Conservation (phyloP, 2,888 invertebrate genomes). For the Thymelicus sylvestris region DNA sequence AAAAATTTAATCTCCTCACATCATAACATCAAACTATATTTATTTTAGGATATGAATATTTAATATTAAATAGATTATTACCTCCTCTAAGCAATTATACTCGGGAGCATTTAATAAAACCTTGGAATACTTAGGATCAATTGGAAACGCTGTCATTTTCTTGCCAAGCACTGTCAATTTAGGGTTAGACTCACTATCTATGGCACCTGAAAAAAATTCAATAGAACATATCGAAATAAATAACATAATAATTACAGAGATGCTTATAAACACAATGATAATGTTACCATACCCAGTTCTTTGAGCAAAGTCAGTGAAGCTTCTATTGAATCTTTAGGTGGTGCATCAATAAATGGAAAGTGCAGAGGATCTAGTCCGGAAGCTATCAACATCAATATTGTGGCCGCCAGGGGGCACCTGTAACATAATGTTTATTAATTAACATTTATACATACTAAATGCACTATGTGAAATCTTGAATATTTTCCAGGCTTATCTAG, state of each 20-base stretch:
- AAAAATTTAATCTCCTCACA: background rate
- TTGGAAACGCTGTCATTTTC: slow-evolving; percentile 95
- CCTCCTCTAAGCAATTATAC: slow-evolving; percentile 91
- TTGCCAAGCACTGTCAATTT: slow-evolving; percentile 91
- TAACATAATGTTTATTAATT: background rate
- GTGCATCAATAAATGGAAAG: slow-evolving; percentile 96
- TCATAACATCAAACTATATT: too few species aligned
- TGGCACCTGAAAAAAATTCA: slow-evolving; percentile 79
- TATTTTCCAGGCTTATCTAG: too few species aligned
- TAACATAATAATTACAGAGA: too few species aligned
- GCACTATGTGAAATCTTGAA: too few species aligned
- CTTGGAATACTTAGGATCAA: slow-evolving; percentile 95
- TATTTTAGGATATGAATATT: too few species aligned
- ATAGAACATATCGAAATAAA: too few species aligned
- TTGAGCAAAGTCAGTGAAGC: slow-evolving; percentile 87
- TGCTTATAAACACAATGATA: background rate
- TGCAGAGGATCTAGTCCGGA: slow-evolving; percentile 91
- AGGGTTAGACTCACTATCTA: slow-evolving; percentile 84
- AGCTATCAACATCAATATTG: slow-evolving; percentile 92
- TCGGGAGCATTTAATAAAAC: slow-evolving; percentile 91
- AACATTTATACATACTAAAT: background rate
- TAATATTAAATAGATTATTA: slow-evolving; percentile 43
- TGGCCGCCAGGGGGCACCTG: slow-evolving; percentile 86
- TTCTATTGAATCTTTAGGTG: slow-evolving; percentile 88
- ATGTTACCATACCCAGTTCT: slow-evolving; percentile 80